phyloP scores from a whole-genome alignment of 2,888 invertebrate species.

The Neocrepidodera transversa region DNA sequence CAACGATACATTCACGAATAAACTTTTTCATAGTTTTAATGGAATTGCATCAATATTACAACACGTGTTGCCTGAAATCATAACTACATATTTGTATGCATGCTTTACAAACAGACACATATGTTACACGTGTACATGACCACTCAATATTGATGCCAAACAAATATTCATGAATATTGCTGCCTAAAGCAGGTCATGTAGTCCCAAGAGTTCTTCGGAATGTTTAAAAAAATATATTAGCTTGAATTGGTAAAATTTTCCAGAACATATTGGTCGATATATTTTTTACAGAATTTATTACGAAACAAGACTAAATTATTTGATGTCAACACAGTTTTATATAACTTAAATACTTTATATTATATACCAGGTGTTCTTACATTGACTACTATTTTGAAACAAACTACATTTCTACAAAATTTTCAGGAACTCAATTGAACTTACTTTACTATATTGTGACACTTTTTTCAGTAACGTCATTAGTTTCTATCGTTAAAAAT shows the following conservation, averaged over 20 bases:
- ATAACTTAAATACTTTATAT: too few relatives aligned
- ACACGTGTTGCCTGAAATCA: conserved; percentile 30
- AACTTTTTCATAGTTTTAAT: conserved; percentile 27
- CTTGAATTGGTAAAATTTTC: background rate
- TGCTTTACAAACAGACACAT: conserved; percentile 38
- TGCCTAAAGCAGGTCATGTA: conserved; percentile 10
- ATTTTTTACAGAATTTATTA: too few relatives aligned
- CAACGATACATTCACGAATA: conserved; percentile 1
- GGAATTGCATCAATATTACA: conserved; percentile 31
- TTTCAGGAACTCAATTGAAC: too few relatives aligned
- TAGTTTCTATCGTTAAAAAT: too few relatives aligned
- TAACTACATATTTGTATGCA: conserved; percentile 36
- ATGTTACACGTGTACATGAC: conserved; percentile 36
- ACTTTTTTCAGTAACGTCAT: too few relatives aligned
- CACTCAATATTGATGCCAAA: conserved; percentile 36
- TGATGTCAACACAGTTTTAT: too few relatives aligned
- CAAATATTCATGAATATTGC: conserved; percentile 32
- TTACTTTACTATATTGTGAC: too few relatives aligned
- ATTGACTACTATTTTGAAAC: too few relatives aligned
- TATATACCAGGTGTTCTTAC: too few relatives aligned
- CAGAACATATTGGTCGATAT: too few relatives aligned
- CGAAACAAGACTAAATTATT: too few relatives aligned
- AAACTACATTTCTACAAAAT: too few relatives aligned
- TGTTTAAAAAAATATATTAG: background rate
- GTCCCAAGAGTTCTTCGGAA: conserved; percentile 12